Base-by-base conservation (phyloP, 2,113 vertebrate genomes). In the Pseudois nayaur region DNA sequence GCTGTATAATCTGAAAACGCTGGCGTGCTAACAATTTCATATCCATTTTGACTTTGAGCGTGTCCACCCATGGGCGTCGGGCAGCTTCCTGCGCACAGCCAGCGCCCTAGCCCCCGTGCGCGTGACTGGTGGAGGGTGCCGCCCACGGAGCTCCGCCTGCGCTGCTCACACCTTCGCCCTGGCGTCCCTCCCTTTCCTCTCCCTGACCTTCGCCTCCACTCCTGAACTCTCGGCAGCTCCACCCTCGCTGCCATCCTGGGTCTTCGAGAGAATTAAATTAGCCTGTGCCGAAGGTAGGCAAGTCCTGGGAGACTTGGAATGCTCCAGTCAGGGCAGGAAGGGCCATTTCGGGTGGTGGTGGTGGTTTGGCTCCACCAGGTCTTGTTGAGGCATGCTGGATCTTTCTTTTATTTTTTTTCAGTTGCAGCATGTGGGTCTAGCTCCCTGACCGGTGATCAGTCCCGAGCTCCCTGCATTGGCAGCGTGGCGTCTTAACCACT, bases 131-230 rank as follows among this genome's bases (percentile, higher is more conserved):
- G 21, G 8, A 71, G 9, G 17, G 10, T 60, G 0, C n/a, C 6
- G 0, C 0, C 4, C 1, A 3, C 11, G 0, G 15, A 19, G 17
- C 31, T 14, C 1, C 3, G 2, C 76, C 40, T 5, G 14, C 0
- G 3, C 31, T 14, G 25, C n/a, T 11, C 23, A 67, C 33, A 1
- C 52, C 59, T 3, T 19, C 15, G 0, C 17, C 14, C 19, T 6
- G 67, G 3, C 2, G 0, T 14, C 67, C 5, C 40, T 25, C 7
- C 19, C 57, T 11, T 10, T 40, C 8, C 67, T 33, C 7, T 8
- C 52, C 7, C 14, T 48, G 6, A 14, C 3, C 43, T 33, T 23
- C 7, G 1, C 59, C 36, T 17, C 11, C 3, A 0, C 52, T 16
- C 54, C 50, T 40, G 78, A 13, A 0, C 71, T 29, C 60, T 36